Evolutionary conservation across 2,888 invertebrate species (phyloP).

Genomic region (Agrotis segetum): DNA sequence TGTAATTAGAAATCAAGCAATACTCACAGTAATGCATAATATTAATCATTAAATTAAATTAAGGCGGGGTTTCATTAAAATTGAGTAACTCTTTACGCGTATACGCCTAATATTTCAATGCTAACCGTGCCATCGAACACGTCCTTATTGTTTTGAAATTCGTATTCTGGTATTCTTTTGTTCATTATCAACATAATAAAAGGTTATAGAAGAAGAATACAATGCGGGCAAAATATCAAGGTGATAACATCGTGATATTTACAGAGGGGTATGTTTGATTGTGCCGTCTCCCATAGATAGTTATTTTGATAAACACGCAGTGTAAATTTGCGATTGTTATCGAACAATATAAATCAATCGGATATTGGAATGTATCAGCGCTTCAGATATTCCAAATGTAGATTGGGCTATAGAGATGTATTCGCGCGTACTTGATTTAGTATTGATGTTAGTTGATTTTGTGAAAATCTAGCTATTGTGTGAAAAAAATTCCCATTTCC

Average conservation of each 20-base stretch:
- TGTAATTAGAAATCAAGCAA: slow-evolving; percentile 6
- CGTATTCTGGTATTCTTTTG: slow-evolving; percentile 68
- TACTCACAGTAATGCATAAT: neutral
- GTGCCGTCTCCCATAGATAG: slow-evolving; percentile 50
- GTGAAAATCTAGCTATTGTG: slow-evolving; percentile 12
- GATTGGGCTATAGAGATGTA: slow-evolving; percentile 53
- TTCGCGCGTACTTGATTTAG: slow-evolving; percentile 47
- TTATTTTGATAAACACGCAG: slow-evolving; percentile 65
- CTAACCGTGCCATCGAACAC: slow-evolving; percentile 29
- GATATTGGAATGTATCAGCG: slow-evolving; percentile 60
- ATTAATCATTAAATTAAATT: slow-evolving; percentile 15
- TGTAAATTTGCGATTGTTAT: slow-evolving; percentile 78
- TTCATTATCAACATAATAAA: slow-evolving; percentile 58
- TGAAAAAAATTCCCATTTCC: neutral
- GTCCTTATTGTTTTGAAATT: slow-evolving; percentile 67
- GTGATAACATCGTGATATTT: slow-evolving; percentile 64
- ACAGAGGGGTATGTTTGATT: slow-evolving; percentile 46
- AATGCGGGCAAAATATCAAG: slow-evolving; percentile 76
- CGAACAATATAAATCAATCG: slow-evolving; percentile 81
- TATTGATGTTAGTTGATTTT: slow-evolving; percentile 38
- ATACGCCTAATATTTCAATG: slow-evolving; percentile 50
- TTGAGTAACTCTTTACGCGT: slow-evolving; percentile 39
- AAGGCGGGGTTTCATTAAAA: slow-evolving; percentile 19
- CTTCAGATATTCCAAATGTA: slow-evolving; percentile 56
- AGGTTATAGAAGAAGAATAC: slow-evolving; percentile 69